Base-by-base conservation (phyloP, 2,797 vertebrate species). In the Argyrosomus regius region DNA sequence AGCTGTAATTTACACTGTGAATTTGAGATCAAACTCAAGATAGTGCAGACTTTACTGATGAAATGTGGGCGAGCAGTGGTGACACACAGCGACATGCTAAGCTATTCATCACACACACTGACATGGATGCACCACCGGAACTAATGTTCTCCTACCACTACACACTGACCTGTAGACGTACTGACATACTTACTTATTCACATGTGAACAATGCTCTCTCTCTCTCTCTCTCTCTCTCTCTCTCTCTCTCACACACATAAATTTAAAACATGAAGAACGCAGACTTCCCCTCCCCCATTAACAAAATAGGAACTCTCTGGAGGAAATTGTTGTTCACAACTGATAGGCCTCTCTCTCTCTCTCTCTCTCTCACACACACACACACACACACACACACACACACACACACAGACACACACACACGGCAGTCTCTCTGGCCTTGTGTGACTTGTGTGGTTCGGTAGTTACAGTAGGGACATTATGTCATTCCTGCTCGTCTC, bases 311-410 rank as follows among this genome's bases (percentile, higher is more conserved):
- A 85, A 62, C 31, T 69, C 83, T 83, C 75, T 75, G 46, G 81
- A 74, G 83, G 60, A 82, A 85, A 75, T 56, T 50, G 48, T 56
- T 84, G 81, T 87, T 89, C 81, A 84, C 71, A 75, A 68, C 80
- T 79, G 82, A 85, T 82, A 72, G 77, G 50, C 46, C 43, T 54
- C 24, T 39, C 35, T 43, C 26, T 60, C 45, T 22, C 54, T 28
- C 52, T 14, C 13, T 39, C 28, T 52, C 64, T 71, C 45, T 63
- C 60, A 31, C 45, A 41, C 16, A n/a, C 61, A 48, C 22, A 28
- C 54, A 54, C 66, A 14, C 28, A 39, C 18, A 12, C 57, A 12
- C 18, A n/a, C 35, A 20, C 17, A 31, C 26, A 57, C 54, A 31
- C 56, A 20, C 45, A 46, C 22, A 46, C 14, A 18, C 61, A 24